A percentile compares a stretch with the other conserved stretches of the same genome.
Evolutionary conservation across 2,113 vertebrate species (phyloP).

Genomic region (Andinoacara biseriatus): DNA sequence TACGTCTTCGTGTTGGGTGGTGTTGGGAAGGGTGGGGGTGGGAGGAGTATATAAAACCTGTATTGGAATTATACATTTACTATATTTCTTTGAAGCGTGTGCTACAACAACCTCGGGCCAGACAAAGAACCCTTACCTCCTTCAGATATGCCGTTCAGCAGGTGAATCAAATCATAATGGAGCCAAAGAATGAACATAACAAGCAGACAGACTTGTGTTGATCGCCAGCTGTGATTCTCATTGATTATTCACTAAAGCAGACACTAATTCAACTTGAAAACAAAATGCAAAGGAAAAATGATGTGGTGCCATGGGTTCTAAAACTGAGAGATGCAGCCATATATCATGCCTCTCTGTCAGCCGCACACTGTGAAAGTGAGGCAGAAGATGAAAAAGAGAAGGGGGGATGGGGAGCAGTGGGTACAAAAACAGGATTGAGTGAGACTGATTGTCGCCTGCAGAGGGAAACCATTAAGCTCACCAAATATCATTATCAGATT

Average conservation of each 20-base stretch:
- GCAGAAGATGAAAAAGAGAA: conserved; percentile 47
- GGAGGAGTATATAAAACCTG: neutral
- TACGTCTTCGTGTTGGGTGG: conserved; percentile 42
- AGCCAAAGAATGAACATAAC: conserved; percentile 23
- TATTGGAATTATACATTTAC: conserved; percentile 27
- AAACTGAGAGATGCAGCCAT: conserved; percentile 15
- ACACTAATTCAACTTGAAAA: conserved; percentile 49
- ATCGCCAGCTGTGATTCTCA: conserved; percentile 47
- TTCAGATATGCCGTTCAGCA: neutral
- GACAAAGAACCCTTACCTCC: neutral
- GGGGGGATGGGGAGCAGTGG: neutral
- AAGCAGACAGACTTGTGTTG: conserved; percentile 24
- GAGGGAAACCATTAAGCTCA: conserved; percentile 69
- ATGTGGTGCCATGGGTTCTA: conserved; percentile 20
- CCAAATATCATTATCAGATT: conserved; percentile 72
- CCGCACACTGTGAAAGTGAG: conserved; percentile 47
- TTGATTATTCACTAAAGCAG: conserved; percentile 46
- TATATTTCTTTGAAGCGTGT: conserved; percentile 14
- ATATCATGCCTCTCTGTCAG: conserved; percentile 49
- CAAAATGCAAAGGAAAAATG: conserved; percentile 43
- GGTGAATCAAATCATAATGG: neutral
- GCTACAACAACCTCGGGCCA: conserved; percentile 32
- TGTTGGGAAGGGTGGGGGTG: neutral
- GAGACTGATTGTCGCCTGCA: conserved; percentile 68
- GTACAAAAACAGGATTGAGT: conserved; percentile 54